Conservation (phyloP, 2,113 vertebrate species). For the Hypanus sabinus region DNA sequence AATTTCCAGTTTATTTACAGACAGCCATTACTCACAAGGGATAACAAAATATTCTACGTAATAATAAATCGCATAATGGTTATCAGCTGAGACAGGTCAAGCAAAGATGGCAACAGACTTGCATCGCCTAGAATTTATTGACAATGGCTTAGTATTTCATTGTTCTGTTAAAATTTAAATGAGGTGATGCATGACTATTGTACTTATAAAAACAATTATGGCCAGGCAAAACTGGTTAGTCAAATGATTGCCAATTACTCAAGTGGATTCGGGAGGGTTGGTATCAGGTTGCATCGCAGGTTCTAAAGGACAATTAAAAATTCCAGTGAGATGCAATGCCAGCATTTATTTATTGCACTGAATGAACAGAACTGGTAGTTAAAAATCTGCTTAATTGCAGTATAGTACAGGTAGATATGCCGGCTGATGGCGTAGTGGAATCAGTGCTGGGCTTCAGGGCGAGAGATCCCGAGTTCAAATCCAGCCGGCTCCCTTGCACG, state of each 20-base stretch:
- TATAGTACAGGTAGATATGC: background rate
- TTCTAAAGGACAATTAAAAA: background rate
- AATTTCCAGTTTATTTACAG: background rate
- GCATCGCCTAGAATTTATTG: background rate
- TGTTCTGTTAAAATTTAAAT: background rate
- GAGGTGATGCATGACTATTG: background rate
- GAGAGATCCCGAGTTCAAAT: no score
- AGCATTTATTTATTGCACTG: background rate
- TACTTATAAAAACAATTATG: background rate
- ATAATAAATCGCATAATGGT: background rate
- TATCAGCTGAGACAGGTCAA: background rate
- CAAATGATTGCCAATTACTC: background rate
- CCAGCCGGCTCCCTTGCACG: no score
- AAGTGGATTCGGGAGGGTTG: background rate
- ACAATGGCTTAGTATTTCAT: background rate
- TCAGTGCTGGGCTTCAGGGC: no score
- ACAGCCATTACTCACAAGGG: slow-evolving; percentile 1
- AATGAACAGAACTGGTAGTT: background rate
- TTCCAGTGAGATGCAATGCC: background rate
- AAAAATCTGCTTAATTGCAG: no score
- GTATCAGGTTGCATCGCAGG: background rate
- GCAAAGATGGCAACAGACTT: background rate
- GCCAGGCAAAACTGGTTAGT: background rate
- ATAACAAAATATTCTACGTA: background rate
- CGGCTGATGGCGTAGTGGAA: no score